Evolutionary conservation across 2,888 invertebrate genomes (phyloP), one percentile per base, ranked within the genome.

Genomic region (Ichneumoninae sp.): DNA sequence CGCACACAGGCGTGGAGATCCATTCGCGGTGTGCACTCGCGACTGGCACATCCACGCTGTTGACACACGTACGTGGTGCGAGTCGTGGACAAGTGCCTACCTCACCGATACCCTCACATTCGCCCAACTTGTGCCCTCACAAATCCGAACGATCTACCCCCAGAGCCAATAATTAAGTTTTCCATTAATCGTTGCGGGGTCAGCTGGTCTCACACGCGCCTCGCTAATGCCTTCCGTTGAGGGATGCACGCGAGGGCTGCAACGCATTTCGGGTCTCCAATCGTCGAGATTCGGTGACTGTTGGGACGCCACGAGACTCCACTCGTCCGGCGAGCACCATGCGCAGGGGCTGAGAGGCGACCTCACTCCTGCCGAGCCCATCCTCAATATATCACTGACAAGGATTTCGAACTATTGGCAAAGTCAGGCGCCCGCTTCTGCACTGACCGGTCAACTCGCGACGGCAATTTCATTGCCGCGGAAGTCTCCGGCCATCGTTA

Each of bases 131-230:
- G 52, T 26, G 54, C 52, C 40, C 66, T 75, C 79, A 33, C 79
- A 82, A 83, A 83, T 85, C 50, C 74, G 44, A n/a, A 70, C 84
- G 80, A 86, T 84, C 85, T 82, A 83, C 69, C 52, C 47, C 47
- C 62, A 77, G 54, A 85, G 82, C 86, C 89, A 90, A 91, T 92
- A 92, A 92, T 92, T 91, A 92, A 92, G 91, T 92, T 92, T 91
- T 89, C 89, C 91, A 92, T 92, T 92, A 92, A 92, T 92, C 91
- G 91, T 91, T 77, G 86, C 77, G 79, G 88, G 88, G 88, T 90
- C 92, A 92, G 91, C 89, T 91, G 92, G 87, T 86, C 87, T 89
- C 91, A 90, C 90, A 91, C 86, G 88, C 83, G 70, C 86, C 86
- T 85, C 87, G 87, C 86, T 86, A 79, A 87, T 86, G 82, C 78